These are phyloP conservation scores for Nephrotoma appendiculata DNA, from an alignment of 2,888 invertebrate species.

Conservation along the genomic window DNA sequence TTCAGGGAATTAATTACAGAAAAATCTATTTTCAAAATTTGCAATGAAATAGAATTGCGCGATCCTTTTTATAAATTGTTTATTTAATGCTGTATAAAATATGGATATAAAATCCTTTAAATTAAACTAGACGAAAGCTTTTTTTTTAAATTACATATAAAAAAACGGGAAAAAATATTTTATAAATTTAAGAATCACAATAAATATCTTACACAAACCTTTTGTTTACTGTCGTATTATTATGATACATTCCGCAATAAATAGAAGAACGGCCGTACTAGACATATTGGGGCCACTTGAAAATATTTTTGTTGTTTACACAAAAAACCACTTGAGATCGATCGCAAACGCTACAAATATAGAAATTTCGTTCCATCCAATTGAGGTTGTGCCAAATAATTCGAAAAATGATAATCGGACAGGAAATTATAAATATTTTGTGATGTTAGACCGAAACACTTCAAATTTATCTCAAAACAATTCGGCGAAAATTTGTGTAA, in stretches of 20 bases:
- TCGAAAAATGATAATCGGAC: neutral
- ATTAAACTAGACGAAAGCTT: neutral
- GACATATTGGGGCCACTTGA: neutral
- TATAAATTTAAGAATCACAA: neutral
- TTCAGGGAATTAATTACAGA: neutral
- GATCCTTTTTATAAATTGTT: neutral
- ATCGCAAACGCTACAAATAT: neutral
- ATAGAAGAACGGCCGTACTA: neutral
- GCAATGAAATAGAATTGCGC: neutral
- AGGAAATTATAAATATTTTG: neutral
- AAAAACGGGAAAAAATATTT: neutral
- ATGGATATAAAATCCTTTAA: neutral
- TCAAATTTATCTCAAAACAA: neutral
- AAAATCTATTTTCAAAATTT: neutral
- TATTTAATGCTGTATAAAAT: neutral
- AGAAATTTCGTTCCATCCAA: neutral
- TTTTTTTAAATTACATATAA: neutral
- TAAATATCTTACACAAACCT: neutral
- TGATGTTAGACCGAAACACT: neutral
- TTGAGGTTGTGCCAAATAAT: neutral
- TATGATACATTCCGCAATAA: neutral
- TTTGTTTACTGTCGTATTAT: neutral
- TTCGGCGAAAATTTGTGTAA: neutral
- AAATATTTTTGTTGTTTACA: neutral
- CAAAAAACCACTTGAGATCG: neutral